Evolutionary conservation across 30 jellyfish, hydroid and myxozoan genomes (phyloP).

Genomic region (Hydractinia symbiolongicarpus): DNA sequence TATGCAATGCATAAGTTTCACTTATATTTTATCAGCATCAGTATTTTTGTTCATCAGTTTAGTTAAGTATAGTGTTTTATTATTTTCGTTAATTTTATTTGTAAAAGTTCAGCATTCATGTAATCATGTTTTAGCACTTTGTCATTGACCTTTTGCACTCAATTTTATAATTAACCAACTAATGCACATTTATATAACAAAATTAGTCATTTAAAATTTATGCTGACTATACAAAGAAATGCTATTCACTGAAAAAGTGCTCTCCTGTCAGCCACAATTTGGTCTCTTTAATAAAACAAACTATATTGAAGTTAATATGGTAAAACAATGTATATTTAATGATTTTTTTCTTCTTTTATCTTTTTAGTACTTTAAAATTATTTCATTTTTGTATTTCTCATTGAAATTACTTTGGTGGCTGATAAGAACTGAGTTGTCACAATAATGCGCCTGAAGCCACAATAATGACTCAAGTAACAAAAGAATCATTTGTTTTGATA

Average conservation of each 20-base stretch:
- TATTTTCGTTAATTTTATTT: not conserved
- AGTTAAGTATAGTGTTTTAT: not conserved
- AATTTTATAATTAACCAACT: not conserved
- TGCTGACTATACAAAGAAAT: not conserved
- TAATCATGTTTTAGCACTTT: not conserved
- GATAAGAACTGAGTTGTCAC: not conserved
- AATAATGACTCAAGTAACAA: conserved; percentile 5
- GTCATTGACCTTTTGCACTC: not conserved
- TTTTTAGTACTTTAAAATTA: not conserved
- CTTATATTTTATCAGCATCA: conserved; percentile 3
- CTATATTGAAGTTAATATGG: not conserved
- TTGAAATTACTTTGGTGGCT: not conserved
- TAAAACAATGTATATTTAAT: not conserved
- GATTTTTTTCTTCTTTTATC: not conserved
- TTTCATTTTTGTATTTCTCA: not conserved
- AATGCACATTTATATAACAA: not conserved
- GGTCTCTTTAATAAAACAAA: not conserved
- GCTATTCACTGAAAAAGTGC: not conserved
- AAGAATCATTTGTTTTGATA: no score
- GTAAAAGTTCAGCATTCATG: not conserved
- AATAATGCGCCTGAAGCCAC: conserved; percentile 3
- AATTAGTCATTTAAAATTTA: not conserved
- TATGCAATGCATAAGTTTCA: not conserved
- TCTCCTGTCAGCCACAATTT: conserved; percentile 5
- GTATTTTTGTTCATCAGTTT: not conserved